Evolutionary conservation across 2,797 vertebrate genomes (phyloP), one percentile per base, ranked within the genome.

Genomic region (Manis pentadactyla): DNA sequence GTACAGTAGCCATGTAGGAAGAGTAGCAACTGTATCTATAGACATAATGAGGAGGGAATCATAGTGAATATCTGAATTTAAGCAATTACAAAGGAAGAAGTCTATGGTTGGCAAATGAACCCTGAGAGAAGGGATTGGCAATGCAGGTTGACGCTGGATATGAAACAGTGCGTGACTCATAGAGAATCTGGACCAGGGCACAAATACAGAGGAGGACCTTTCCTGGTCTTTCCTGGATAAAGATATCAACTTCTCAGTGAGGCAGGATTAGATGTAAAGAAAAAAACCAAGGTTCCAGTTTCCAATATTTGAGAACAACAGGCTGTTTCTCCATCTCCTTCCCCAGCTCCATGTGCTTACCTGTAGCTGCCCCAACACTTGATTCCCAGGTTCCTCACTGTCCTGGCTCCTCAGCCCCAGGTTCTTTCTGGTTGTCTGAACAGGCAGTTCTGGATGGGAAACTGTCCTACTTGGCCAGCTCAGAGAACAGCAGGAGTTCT

Each of bases 331-430:
- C 3, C 10, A 18, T 21, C 85, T 69, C 59, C 14, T 64, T 29
- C 18, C 61, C 75, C 46, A 6, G 25, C 12, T 12, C 46, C 23
- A 5, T 0, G 0, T 1, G 12, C 37, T 49, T 21, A 0, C 27
- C 37, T 53, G 18, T 25, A 17, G 57, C 81, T 7, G 1, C 6
- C 0, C 2, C 4, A 0, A 8, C 34, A 7, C 0, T 4, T 7
- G n/a, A 23, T 4, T 46, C 77, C 87, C 66, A n/a, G 73, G 84
- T 10, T 13, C 53, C 42, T 42, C 17, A 0, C 17, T 3, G 7
- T 49, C 27, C 8, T 9, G 34, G 17, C 10, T 1, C 9, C 34
- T 8, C 21, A 5, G 19, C 39, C 17, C 13, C 15, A 0, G 14
- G 3, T 3, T 34, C 53, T 63, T 31, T 25, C 61, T 71, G 31